These are phyloP conservation scores for Ernsta delagoae DNA, from an alignment of 2,888 invertebrate species.

Conservation along the genomic window DNA sequence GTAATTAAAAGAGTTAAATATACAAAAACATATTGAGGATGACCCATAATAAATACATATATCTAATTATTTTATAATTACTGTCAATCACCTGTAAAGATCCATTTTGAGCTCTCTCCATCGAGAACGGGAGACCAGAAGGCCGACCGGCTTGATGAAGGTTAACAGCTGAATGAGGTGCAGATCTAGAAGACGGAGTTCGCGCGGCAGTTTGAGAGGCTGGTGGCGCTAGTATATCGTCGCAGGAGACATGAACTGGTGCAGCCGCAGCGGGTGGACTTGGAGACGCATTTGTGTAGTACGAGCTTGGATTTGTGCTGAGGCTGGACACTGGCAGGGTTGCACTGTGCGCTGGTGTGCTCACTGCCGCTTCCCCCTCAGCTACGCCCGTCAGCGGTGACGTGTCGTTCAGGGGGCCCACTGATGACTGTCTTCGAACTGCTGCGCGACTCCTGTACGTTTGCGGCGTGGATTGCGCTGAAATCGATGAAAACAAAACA, in stretches of 20 bases:
- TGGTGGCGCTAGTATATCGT: slow-evolving; percentile 74
- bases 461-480: slow-evolving; percentile 87
- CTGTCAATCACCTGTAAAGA: slow-evolving; percentile 52
- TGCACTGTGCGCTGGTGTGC: slow-evolving; percentile 79
- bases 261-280: slow-evolving; percentile 80
- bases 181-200: slow-evolving; percentile 74
- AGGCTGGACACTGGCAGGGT: slow-evolving; percentile 83
- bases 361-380: slow-evolving; percentile 70
- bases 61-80: neutral
- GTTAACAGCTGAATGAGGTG: slow-evolving; percentile 79
- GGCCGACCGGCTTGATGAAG: slow-evolving; percentile 75
- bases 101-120: slow-evolving; percentile 63
- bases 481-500: slow-evolving; percentile 50
- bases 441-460: slow-evolving; percentile 85
- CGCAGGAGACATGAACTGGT: slow-evolving; percentile 75
- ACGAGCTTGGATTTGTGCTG: slow-evolving; percentile 82
- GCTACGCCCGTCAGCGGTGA: slow-evolving; percentile 71
- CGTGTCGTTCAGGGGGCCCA: slow-evolving; percentile 85
- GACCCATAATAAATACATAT: too few relatives aligned
- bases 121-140: slow-evolving; percentile 63
- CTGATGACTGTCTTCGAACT: slow-evolving; percentile 86
- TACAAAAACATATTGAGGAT: too few relatives aligned
- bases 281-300: slow-evolving; percentile 86
- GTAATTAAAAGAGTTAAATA: slow-evolving; percentile 41
- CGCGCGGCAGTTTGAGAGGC: slow-evolving; percentile 61